Evolutionary conservation across 2,113 vertebrate genomes (phyloP).

Genomic region (Rhegmatorhina hoffmannsi): DNA sequence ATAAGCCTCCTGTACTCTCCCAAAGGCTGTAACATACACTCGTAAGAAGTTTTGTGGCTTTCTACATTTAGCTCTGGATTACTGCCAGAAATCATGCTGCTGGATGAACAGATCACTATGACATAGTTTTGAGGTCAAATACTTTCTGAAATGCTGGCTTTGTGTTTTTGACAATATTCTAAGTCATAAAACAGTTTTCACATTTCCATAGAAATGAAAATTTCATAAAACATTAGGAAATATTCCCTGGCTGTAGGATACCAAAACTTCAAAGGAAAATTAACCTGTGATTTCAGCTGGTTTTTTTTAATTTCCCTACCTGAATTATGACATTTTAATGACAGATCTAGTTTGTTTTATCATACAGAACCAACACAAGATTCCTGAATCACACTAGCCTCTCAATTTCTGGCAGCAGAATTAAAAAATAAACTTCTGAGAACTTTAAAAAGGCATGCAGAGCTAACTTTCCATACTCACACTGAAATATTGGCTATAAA

Average conservation of each 20-base stretch:
- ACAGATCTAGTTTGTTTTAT: background rate
- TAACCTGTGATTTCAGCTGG: background rate
- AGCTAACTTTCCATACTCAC: background rate
- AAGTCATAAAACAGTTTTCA: background rate
- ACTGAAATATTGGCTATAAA: background rate
- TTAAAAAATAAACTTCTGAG: background rate
- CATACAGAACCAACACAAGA: background rate
- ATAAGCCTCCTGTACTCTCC: background rate
- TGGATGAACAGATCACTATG: background rate
- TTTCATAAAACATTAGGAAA: background rate
- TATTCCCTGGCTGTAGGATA: background rate
- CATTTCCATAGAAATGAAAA: background rate
- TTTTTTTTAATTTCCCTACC: background rate
- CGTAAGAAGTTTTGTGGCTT: background rate
- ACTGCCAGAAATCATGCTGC: conserved; percentile 24
- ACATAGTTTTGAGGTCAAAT: conserved; percentile 55
- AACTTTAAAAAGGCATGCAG: background rate
- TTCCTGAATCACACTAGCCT: background rate
- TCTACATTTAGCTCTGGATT: conserved; percentile 61
- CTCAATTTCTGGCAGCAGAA: background rate
- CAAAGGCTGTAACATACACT: conserved; percentile 7
- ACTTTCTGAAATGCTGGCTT: conserved; percentile 32
- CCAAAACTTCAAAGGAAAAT: background rate
- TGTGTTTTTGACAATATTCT: background rate
- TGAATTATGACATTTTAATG: background rate